Percentiles rank a stretch among this genome's conserved stretches.
Conservation (phyloP, 2,888 invertebrate species). For the Orthonychiurus folsomi region DNA sequence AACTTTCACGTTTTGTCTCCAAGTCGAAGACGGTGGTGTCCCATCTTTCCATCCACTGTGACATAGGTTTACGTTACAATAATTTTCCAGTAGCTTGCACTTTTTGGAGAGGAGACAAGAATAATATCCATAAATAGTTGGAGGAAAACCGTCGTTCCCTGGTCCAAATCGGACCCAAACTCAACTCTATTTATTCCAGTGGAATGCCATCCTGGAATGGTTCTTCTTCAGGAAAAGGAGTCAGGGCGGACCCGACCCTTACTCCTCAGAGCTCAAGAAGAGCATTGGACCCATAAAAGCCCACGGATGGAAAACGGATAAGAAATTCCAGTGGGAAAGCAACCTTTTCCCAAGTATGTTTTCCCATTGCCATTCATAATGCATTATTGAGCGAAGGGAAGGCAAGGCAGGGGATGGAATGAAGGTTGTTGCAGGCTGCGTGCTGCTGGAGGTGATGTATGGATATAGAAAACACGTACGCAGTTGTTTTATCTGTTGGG, state of each 20-base stretch:
- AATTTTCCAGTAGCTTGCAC: neutral
- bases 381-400: neutral
- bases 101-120: slow-evolving; percentile 1
- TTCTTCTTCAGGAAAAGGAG: too few species aligned
- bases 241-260: too few species aligned
- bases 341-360: neutral
- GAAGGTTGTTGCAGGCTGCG: neutral
- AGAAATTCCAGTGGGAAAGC: neutral
- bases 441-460: neutral
- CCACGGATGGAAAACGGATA: neutral
- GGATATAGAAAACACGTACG: neutral
- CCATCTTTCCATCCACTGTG: neutral
- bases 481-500: neutral
- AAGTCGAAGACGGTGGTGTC: neutral
- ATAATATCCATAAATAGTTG: slow-evolving; percentile 1
- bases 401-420: neutral
- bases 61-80: neutral
- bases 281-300: neutral
- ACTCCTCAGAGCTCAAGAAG: neutral
- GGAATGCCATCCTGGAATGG: too few species aligned
- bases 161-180: neutral
- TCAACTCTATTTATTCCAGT: too few species aligned
- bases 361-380: neutral
- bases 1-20: too few species aligned
- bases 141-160: neutral